Evolutionary conservation across 2,888 invertebrate species (phyloP).

Genomic region (Siphonodentalium dalli): DNA sequence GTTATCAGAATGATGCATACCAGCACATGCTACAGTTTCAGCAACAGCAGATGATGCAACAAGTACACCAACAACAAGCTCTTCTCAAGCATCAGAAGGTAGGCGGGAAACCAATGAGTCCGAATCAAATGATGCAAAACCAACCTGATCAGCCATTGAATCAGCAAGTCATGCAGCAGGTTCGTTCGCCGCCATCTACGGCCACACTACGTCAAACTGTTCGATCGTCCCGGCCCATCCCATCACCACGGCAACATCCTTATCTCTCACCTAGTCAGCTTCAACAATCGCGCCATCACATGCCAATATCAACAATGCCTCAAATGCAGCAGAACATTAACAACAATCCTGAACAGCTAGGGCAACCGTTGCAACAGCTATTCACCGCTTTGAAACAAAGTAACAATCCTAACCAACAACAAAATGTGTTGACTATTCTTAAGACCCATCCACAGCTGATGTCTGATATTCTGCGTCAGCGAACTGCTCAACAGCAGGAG

Average conservation of each 20-base stretch:
- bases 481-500: conserved; percentile 63
- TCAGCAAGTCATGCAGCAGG: conserved; percentile 78
- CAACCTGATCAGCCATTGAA: conserved; percentile 70
- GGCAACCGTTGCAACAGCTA: conserved; percentile 72
- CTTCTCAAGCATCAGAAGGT: conserved; percentile 65
- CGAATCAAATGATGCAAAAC: conserved; percentile 68
- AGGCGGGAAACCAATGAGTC: conserved; percentile 70
- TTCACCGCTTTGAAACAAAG: conserved; percentile 90
- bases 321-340: no score
- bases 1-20: conserved; percentile 39
- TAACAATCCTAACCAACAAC: conserved; percentile 89
- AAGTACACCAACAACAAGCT: conserved; percentile 56
- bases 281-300: conserved; percentile 63
- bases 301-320: conserved; percentile 60
- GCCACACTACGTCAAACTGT: conserved; percentile 67
- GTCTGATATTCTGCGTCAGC: conserved; percentile 92
- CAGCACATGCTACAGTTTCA: conserved; percentile 59
- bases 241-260: conserved; percentile 72
- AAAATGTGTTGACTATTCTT: conserved; percentile 83
- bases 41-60: conserved; percentile 56
- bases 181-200: conserved; percentile 78
- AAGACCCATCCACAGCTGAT: conserved; percentile 93
- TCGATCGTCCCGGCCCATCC: conserved; percentile 80
- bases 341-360: no score
- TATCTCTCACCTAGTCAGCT: conserved; percentile 65